Base-by-base conservation (phyloP, 2,888 invertebrate genomes). In the Mythimna vitellina region DNA sequence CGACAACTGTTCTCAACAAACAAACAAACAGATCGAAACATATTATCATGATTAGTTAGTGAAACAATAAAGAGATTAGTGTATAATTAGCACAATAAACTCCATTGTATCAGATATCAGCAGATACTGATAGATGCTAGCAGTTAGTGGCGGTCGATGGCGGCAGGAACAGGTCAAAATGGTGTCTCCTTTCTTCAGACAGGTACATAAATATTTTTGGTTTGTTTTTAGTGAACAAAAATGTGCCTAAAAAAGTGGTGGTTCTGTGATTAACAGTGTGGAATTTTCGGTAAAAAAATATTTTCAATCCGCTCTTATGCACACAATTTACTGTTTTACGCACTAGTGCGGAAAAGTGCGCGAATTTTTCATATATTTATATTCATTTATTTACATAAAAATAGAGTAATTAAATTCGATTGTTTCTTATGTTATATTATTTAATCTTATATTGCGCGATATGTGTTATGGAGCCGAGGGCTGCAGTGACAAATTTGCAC, bases 111-210 rank as follows among this genome's bases (percentile, higher is more conserved):
- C 29, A 56, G 61, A 65, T 69, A 63, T 35, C 22, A 29, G 14
- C 25, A 29, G 46, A 46, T 46, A 54, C 64, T 64, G 71, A 71
- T 56, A 70, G n/a, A 4, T 3, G 14, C 9, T 29, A 20, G 62
- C 60, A 8, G 65, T 56, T n/a, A 14, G 20, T 20, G 56, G 53
- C 22, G 8, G 53, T 51, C 22, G 17, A 32, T 53, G 17, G 38
- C 32, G 58, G 10, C 29, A 38, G 35, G 25, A 22, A 12, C 20
- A 2, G 57, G 6, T 25, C 42, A 65, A n/a, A 35, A 80, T 80
- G 79, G 82, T 78, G 25, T 35, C 82, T n/a, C 82, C 82, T 1
- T 80, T 80, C n/a, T 56, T 54, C 20, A 63, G 65, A 68, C 79
- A 79, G 79, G 79, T 79, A 78, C 35, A 12, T 2, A 46, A 22